A percentile compares a stretch with the other conserved stretches of the same genome.
Conservation (phyloP, 1,140 invertebrate species). For the Schlechtendalia chinensis region DNA sequence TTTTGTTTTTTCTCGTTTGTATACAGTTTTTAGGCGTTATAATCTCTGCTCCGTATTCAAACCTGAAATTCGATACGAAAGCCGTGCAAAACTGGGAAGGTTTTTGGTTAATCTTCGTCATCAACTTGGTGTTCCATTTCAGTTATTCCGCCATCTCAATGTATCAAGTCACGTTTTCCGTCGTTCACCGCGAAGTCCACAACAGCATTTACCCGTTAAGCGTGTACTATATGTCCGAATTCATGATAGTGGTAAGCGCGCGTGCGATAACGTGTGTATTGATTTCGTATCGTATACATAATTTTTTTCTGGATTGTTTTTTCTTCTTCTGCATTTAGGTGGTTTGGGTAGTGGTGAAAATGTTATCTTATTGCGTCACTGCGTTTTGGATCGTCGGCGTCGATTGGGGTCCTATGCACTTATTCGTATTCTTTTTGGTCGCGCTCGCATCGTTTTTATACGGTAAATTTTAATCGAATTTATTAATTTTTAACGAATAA, state of each 20-base stretch:
- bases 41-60: slow-evolving; percentile 62
- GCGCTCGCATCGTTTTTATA: neutral
- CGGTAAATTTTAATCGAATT: neutral
- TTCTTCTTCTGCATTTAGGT: too few relatives aligned
- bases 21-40: slow-evolving; percentile 64
- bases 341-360: neutral
- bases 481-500: too few relatives aligned
- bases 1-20: slow-evolving; percentile 1
- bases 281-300: neutral
- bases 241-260: neutral
- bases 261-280: neutral
- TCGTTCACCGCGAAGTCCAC: slow-evolving; percentile 66
- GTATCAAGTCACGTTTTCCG: slow-evolving; percentile 66
- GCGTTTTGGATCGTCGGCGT: slow-evolving; percentile 12
- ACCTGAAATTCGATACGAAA: slow-evolving; percentile 59
- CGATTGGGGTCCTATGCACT: neutral
- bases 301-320: too few relatives aligned
- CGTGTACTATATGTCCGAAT: slow-evolving; percentile 11
- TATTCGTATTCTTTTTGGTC: neutral
- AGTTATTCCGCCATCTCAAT: slow-evolving; percentile 68
- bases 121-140: slow-evolving; percentile 69
- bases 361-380: neutral
- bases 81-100: slow-evolving; percentile 71
- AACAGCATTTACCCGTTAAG: slow-evolving; percentile 65
- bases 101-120: slow-evolving; percentile 66